A percentile compares a stretch with the other conserved stretches of the same genome.
These are phyloP conservation scores for Holothuria leucospilota DNA, from an alignment of 53 echinoderm and acorn worm species.

Conservation along the genomic window DNA sequence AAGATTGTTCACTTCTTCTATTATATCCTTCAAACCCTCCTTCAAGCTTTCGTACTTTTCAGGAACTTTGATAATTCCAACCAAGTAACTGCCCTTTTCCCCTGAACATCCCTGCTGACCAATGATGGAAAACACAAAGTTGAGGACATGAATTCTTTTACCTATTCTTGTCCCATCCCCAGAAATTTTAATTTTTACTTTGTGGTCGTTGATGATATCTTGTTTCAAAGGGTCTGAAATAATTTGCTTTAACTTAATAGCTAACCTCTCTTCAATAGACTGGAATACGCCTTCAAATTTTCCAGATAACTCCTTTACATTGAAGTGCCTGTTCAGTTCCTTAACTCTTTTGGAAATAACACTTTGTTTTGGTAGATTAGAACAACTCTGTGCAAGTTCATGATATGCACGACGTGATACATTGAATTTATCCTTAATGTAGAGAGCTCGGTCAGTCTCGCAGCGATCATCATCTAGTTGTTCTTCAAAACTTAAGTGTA, in stretches of 20 bases:
- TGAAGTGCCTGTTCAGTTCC: background rate
- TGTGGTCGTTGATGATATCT: background rate
- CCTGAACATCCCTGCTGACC: background rate
- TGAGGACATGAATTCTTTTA: background rate
- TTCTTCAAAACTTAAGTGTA: background rate
- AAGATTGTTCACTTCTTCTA: background rate
- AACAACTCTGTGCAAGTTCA: slow-evolving; percentile 9
- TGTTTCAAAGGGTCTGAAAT: background rate
- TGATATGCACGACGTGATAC: slow-evolving; percentile 6
- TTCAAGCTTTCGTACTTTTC: slow-evolving; percentile 1
- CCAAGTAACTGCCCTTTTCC: background rate
- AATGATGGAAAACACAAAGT: slow-evolving; percentile 11
- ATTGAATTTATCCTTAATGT: background rate
- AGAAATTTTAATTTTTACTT: background rate
- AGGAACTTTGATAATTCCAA: background rate
- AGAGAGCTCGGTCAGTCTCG: too few species aligned
- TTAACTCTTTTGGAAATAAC: background rate
- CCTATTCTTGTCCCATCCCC: slow-evolving; percentile 11
- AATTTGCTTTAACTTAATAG: background rate
- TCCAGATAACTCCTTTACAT: background rate
- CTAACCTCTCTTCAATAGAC: background rate
- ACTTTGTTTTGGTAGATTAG: background rate
- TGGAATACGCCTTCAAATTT: background rate
- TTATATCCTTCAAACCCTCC: background rate
- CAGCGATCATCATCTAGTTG: too few species aligned